Conservation (phyloP, 2,888 invertebrate species). For the Nephrotoma flavescens region DNA sequence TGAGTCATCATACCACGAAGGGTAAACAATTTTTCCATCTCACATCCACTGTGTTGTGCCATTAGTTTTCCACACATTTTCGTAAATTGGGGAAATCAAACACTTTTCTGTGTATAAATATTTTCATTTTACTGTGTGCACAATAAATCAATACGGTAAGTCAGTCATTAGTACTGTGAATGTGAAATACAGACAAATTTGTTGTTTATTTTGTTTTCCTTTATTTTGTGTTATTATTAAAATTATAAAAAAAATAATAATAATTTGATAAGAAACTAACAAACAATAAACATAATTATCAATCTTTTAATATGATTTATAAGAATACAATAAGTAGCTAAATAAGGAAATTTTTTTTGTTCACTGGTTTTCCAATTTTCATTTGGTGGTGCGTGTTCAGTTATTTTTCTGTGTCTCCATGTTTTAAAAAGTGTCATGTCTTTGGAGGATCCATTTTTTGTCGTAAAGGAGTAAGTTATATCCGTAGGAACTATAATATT, state of each 20-base stretch:
- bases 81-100: not conserved
- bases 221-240: not conserved
- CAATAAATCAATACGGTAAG: not conserved
- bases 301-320: not conserved
- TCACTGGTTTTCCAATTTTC: not conserved
- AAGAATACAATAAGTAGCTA: not conserved
- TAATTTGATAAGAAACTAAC: not conserved
- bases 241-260: not conserved
- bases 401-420: not conserved
- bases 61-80: not conserved
- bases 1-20: not conserved
- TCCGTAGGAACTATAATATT: not conserved
- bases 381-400: not conserved
- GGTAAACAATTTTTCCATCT: not conserved
- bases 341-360: not conserved
- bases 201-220: not conserved
- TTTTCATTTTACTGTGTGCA: not conserved
- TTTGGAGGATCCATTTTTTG: constrained; percentile 97
- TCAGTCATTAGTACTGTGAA: not conserved
- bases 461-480: constrained; percentile 88
- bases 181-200: not conserved
- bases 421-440: constrained; percentile 63
- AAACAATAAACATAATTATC: not conserved
- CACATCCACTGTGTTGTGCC: not conserved
- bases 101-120: not conserved